A percentile compares a stretch with the other conserved stretches of the same genome.
These are phyloP conservation scores for Corydoras maculifer DNA, from an alignment of 2,113 vertebrate species.

Conservation along the genomic window DNA sequence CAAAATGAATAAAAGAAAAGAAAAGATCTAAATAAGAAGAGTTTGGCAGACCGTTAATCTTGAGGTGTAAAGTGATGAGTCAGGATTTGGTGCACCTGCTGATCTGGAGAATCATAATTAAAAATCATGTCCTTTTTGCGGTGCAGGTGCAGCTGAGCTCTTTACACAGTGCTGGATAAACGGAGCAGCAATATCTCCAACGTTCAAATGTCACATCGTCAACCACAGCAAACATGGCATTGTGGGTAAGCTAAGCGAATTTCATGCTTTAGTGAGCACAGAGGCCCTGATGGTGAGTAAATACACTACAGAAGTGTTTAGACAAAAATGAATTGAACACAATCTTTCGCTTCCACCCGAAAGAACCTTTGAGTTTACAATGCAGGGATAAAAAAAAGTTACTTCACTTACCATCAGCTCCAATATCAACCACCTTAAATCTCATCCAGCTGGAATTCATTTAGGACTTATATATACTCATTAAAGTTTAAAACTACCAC, in stretches of 20 bases:
- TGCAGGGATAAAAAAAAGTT: not conserved
- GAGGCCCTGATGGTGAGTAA: not conserved
- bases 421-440: no score
- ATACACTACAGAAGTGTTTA: not conserved
- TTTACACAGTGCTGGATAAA: not conserved
- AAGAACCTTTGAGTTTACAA: not conserved
- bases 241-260: not conserved
- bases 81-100: conserved; percentile 2
- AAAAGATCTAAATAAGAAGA: no score
- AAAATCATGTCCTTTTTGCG: conserved; percentile 6
- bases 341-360: not conserved
- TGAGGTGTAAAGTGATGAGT: conserved; percentile 6
- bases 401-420: no score
- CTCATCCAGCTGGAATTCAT: no score
- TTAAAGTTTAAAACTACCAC: no score
- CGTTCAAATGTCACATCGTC: not conserved
- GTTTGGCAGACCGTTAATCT: no score
- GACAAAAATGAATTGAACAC: not conserved
- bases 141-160: conserved; percentile 9
- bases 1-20: no score
- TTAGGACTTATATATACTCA: no score
- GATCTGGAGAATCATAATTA: conserved; percentile 5
- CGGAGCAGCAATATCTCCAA: not conserved
- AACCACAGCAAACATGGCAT: not conserved
- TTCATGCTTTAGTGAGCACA: not conserved